phyloP scores from a whole-genome alignment of 1,140 invertebrate genomes.

The Rhagoletis zephyria region DNA sequence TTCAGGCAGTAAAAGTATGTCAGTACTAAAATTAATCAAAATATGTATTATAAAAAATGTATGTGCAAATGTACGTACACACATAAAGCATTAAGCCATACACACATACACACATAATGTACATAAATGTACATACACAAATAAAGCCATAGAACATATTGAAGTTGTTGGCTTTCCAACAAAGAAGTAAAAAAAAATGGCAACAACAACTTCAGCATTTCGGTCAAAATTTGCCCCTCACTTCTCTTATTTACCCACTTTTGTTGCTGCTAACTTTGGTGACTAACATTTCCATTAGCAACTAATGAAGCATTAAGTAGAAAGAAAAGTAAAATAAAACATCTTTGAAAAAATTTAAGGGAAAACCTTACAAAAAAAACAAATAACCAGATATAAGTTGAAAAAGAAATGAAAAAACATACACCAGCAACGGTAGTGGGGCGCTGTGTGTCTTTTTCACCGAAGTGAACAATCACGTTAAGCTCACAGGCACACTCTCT shows the following conservation, averaged over 20 bases:
- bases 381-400: neutral
- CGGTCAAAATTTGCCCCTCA: neutral
- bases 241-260: neutral
- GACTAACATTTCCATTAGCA: conserved; percentile 18
- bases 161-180: too few species aligned
- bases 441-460: neutral
- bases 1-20: too few species aligned
- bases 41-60: too few species aligned
- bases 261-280: neutral
- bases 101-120: neutral
- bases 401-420: neutral
- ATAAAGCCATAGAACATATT: neutral
- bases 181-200: too few species aligned
- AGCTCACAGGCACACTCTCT: too few species aligned
- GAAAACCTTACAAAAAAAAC: neutral
- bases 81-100: neutral
- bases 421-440: neutral
- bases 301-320: conserved; percentile 37
- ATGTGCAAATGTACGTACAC: too few species aligned
- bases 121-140: too few species aligned
- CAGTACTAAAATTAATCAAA: too few species aligned
- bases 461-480: neutral
- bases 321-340: neutral
- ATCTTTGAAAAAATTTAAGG: neutral
- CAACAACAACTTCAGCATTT: too few species aligned